Base-by-base conservation (phyloP, 2,888 invertebrate species). In the Heliconius ismenius region DNA sequence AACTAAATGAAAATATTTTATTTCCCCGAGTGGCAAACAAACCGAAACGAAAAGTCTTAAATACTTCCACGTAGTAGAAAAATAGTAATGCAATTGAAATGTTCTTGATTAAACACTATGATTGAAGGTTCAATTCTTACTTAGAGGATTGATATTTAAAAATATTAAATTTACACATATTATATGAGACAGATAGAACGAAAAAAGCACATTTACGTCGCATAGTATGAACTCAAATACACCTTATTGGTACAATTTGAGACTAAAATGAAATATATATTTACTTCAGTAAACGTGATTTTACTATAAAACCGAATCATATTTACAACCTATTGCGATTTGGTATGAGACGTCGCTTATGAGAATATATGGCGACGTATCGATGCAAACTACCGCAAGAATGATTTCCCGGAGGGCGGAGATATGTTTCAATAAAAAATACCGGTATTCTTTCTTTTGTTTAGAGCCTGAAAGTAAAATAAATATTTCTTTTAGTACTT, bases 341-440 rank as follows among this genome's bases (percentile, higher is more conserved):
- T 77, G 75, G 76, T 79, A 74, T 75, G 82, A 83, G 82, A 81
- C 82, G 83, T 79, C 77, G 76, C 78, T 86, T 88, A 88, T 87
- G 86, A 85, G 87, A 87, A 90, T 89, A 85, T 89, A 89, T 81
- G 82, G 82, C 49, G 79, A 85, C 83, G 81, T 82, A 85, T 86
- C 87, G 87, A 86, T 85, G 85, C 85, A 85, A 88, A 86, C 84
- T 87, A 86, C 84, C 76, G 83, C 79, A 76, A 81, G 77, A 78
- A 77, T 88, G 87, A 91, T 90, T 91, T 91, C 91, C 91, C 89
- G 7, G 0, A 83, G 85, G 90, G 58, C 13, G 10, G 28, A 64
- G 70, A 67, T 76, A 73, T 76, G 76, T 81, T 77, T 63, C 60
- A 65, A 39, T 73, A 58, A 79, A 68, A 26, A 69, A 49, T 49